phyloP scores from a whole-genome alignment of 2,113 vertebrate genomes.

The Cynoglossus semilaevis region DNA sequence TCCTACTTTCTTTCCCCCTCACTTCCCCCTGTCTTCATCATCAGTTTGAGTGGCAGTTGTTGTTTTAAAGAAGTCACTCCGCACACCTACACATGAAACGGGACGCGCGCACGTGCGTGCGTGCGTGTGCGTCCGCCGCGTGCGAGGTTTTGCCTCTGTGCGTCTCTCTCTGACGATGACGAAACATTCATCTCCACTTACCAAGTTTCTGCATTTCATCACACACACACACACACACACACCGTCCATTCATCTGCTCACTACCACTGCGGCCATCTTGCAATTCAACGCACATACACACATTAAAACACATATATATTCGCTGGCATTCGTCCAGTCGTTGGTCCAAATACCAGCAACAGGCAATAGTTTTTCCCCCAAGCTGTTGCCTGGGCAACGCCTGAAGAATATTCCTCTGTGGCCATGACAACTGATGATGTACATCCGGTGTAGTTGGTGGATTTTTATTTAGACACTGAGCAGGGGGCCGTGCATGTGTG shows the following conservation, averaged over 20 bases:
- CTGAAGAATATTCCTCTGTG: slow-evolving; percentile 69
- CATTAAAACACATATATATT: slow-evolving; percentile 30
- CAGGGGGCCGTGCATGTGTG: slow-evolving; percentile 39
- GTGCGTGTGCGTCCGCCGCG: no score
- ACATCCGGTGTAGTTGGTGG: slow-evolving; percentile 65
- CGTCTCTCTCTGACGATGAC: no score
- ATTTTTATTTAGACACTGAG: slow-evolving; percentile 71
- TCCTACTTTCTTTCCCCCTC: slow-evolving; percentile 46
- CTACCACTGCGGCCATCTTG: no score
- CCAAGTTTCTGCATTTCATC: slow-evolving; percentile 9
- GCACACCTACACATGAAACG: background rate
- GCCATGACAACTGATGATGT: slow-evolving; percentile 79
- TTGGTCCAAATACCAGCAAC: slow-evolving; percentile 49
- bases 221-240: background rate
- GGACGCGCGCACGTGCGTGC: background rate
- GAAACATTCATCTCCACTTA: background rate
- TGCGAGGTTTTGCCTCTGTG: no score
- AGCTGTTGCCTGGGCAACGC: slow-evolving; percentile 78
- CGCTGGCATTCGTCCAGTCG: slow-evolving; percentile 24
- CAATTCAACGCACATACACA: background rate
- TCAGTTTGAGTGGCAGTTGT: slow-evolving; percentile 48
- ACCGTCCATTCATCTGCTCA: background rate
- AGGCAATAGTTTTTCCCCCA: slow-evolving; percentile 70
- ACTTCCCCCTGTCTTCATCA: slow-evolving; percentile 30
- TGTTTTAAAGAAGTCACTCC: slow-evolving; percentile 49